Conservation (phyloP, 2,888 invertebrate species). For the Clusia tigrina region DNA sequence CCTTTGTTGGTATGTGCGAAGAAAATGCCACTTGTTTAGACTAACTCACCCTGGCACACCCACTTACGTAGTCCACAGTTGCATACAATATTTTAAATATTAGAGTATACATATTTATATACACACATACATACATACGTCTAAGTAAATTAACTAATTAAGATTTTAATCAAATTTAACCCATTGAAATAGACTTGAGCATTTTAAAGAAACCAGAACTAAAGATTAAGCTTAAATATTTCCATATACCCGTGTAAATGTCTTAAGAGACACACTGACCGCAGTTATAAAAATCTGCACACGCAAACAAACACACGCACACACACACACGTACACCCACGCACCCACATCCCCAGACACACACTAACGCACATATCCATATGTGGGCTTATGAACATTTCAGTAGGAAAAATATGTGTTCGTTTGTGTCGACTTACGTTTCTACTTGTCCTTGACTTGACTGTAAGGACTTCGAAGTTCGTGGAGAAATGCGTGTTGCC, state of each 20-base stretch:
- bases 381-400: conserved; percentile 11
- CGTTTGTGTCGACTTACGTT: too few species aligned
- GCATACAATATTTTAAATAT: conserved; percentile 21
- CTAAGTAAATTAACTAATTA: not conserved
- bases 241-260: conserved; percentile 5
- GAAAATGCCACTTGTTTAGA: too few species aligned
- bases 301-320: not conserved
- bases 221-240: conserved; percentile 42
- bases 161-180: conserved; percentile 17
- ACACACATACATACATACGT: not conserved
- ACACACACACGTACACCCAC: not conserved
- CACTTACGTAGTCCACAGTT: conserved; percentile 12
- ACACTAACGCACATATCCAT: not conserved
- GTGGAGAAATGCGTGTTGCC: too few species aligned
- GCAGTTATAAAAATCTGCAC: too few species aligned
- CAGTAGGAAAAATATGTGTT: too few species aligned
- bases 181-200: conserved; percentile 51
- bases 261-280: too few species aligned
- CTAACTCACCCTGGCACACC: not conserved
- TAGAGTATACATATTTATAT: not conserved
- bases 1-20: too few species aligned
- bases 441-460: too few species aligned
- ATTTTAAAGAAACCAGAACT: conserved; percentile 57
- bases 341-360: not conserved
- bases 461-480: too few species aligned